A percentile compares a stretch with the other conserved stretches of the same genome.
Evolutionary conservation across 2,888 invertebrate species (phyloP).

Genomic region (Plebejus argus): DNA sequence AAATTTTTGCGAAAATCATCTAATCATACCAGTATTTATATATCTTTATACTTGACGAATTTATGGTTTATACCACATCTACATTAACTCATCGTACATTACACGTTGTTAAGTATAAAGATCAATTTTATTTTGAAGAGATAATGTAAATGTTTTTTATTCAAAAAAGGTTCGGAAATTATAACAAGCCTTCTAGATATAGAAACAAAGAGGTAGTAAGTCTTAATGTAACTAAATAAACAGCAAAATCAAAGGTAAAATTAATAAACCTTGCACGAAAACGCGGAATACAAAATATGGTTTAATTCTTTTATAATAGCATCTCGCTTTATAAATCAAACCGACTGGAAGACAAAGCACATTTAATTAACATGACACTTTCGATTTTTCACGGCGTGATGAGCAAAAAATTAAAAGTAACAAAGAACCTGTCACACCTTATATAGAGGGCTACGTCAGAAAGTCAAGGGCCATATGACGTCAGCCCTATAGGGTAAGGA

Average conservation of each 20-base stretch:
- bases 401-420: constrained; percentile 6
- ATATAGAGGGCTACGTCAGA: background rate
- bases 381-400: background rate
- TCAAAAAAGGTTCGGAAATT: no score
- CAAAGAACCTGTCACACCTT: constrained; percentile 9
- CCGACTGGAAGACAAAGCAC: background rate
- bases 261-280: background rate
- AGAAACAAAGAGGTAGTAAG: no score
- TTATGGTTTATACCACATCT: no score
- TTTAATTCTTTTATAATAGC: background rate
- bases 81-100: no score
- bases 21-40: no score
- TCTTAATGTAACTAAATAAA: no score
- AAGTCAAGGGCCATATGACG: background rate
- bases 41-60: no score
- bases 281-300: background rate
- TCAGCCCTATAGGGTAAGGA: background rate
- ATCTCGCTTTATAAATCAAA: background rate
- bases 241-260: background rate
- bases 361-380: background rate
- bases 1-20: no score
- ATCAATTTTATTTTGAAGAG: no score
- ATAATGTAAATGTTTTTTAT: no score
- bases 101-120: no score
- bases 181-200: no score